Percentiles rank a stretch among this genome's conserved stretches.
Evolutionary conservation across 1,140 invertebrate genomes (phyloP).

Genomic region (Zaprionus davidi): DNA sequence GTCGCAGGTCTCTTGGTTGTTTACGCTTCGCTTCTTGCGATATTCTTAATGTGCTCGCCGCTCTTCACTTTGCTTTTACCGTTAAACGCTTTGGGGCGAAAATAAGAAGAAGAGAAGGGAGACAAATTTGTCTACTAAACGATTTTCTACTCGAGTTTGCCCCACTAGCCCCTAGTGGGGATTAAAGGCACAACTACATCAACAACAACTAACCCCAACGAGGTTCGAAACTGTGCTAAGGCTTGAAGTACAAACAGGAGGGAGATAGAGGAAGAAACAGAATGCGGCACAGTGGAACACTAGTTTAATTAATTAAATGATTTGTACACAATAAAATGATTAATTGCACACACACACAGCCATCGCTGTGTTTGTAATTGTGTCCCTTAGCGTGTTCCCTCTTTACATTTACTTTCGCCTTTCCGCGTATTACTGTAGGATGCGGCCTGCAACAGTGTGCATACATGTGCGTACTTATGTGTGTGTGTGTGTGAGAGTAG

Average conservation of each 20-base stretch:
- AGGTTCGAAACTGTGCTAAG: conserved; percentile 37
- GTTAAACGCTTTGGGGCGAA: conserved; percentile 27
- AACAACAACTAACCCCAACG: neutral
- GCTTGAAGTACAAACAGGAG: conserved; percentile 1
- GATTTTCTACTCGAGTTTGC: conserved; percentile 4
- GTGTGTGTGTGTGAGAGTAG: conserved; percentile 24
- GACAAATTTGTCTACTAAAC: conserved; percentile 32
- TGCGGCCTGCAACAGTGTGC: conserved; percentile 18
- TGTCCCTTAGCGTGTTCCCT: conserved; percentile 19
- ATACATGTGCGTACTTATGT: neutral
- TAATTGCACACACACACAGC: conserved; percentile 33
- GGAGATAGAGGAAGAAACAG: conserved; percentile 2
- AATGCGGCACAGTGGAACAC: conserved; percentile 4
- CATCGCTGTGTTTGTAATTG: neutral
- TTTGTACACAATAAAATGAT: conserved; percentile 50
- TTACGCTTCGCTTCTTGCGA: conserved; percentile 42
- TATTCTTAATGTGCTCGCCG: conserved; percentile 41
- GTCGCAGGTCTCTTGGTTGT: conserved; percentile 22
- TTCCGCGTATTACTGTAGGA: conserved; percentile 22
- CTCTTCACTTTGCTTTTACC: conserved; percentile 25
- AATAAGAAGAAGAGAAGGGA: neutral
- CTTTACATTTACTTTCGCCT: conserved; percentile 25
- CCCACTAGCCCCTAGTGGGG: conserved; percentile 15
- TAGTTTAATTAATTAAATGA: conserved; percentile 52
- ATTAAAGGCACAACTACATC: conserved; percentile 8